Conservation (phyloP, 2,888 invertebrate genomes). For the Mesopsocus fuscifrons region DNA sequence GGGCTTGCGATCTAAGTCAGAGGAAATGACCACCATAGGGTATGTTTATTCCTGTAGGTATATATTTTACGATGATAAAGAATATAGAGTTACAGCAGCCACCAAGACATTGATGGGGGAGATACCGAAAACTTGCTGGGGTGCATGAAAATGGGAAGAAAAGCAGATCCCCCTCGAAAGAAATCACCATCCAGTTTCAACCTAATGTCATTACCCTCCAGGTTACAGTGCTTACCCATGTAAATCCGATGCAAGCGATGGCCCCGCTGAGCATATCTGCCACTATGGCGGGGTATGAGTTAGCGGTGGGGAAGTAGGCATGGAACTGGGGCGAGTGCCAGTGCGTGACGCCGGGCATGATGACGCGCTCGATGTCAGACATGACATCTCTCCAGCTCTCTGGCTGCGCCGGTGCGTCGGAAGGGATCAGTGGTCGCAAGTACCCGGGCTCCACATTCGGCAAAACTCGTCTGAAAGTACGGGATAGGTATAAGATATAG, state of each 20-base stretch:
- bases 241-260: slow-evolving; percentile 89
- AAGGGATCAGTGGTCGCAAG: slow-evolving; percentile 32
- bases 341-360: slow-evolving; percentile 65
- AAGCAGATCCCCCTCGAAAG: too few species aligned
- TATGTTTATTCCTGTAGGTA: too few species aligned
- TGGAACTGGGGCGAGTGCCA: slow-evolving; percentile 95
- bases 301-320: slow-evolving; percentile 87
- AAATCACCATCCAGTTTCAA: too few species aligned
- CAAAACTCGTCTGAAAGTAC: slow-evolving; percentile 29
- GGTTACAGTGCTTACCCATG: too few species aligned
- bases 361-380: slow-evolving; percentile 36
- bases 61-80: too few species aligned
- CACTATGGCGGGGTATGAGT: slow-evolving; percentile 83
- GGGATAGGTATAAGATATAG: too few species aligned
- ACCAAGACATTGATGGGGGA: too few species aligned
- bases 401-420: slow-evolving; percentile 31
- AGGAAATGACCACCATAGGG: too few species aligned
- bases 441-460: slow-evolving; percentile 40
- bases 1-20: slow-evolving; percentile 81
- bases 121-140: too few species aligned
- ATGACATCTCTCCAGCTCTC: slow-evolving; percentile 37
- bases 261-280: slow-evolving; percentile 91
- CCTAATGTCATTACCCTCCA: too few species aligned
- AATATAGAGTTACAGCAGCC: too few species aligned
- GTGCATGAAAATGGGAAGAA: too few species aligned